Base-by-base conservation (phyloP, 2,888 invertebrate genomes). In the Amphipoea oculea region DNA sequence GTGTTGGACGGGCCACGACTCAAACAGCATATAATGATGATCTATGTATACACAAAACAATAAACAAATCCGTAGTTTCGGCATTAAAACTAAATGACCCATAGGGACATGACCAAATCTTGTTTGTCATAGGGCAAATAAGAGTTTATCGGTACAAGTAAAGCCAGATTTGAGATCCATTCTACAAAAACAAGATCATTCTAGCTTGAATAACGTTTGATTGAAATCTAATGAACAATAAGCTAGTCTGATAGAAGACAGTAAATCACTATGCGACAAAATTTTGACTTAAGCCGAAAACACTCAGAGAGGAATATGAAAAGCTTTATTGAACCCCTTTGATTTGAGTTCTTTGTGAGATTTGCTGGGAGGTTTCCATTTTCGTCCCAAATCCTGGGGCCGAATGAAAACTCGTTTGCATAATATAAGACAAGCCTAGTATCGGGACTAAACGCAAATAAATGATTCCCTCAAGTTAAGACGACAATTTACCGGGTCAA, bases 401-500 rank as follows among this genome's bases (percentile, higher is more conserved):
- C 91, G 93, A 93, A 92, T 91, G 92, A 93, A 94, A 94, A 93
- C 93, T 94, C 94, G 94, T 95, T 95, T 95, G 93, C 95, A 95
- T 95, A 94, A 95, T 94, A 94, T 94, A 94, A 94, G 93, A 94
- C 93, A 93, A 91, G 93, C 92, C 93, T 89, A 93, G 94, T 93
- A 94, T 94, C 91, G 91, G 90, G 92, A 92, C 94, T 94, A 94
- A 95, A 94, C 93, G 93, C 93, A 95, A 95, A 96, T 95, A 95
- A 95, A 95, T 95, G 95, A 93, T 93, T 93, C 90, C 92, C 92
- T 93, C 93, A 92, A 95, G 94, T 95, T 94, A 94, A 95, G 94
- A 94, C 92, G 94, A 94, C 95, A 95, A 95, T 96, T 95, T 95
- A 89, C 90, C 95, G 95, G 95, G 95, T 94, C 95, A 94, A 91